A percentile compares a stretch with the other conserved stretches of the same genome.
phyloP scores from a whole-genome alignment of 2,888 invertebrate species.

The Campoletis raptor region DNA sequence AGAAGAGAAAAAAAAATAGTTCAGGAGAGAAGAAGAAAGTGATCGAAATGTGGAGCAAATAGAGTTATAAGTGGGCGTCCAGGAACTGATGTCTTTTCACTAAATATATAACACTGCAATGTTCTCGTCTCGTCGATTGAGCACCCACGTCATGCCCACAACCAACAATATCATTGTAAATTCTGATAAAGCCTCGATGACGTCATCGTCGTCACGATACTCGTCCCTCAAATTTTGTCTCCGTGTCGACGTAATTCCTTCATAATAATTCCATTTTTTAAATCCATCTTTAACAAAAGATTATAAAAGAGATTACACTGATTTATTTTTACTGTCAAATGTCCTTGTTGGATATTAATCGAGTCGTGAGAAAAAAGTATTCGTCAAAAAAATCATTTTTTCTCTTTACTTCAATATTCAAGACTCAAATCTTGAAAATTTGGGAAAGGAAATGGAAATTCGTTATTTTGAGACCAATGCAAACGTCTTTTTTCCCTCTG shows the following conservation, averaged over 20 bases:
- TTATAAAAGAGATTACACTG: background rate
- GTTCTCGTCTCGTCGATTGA: conserved; percentile 20
- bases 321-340: background rate
- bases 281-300: background rate
- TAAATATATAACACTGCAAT: conserved; percentile 27
- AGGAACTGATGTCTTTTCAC: background rate
- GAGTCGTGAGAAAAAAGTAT: background rate
- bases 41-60: conserved; percentile 9
- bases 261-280: background rate
- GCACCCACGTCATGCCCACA: conserved; percentile 26
- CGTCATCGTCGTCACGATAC: background rate
- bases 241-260: background rate
- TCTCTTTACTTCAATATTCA: too few relatives aligned
- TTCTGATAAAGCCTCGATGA: conserved; percentile 5
- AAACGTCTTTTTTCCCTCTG: background rate
- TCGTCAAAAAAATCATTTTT: background rate
- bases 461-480: background rate
- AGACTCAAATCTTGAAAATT: too few relatives aligned
- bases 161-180: conserved; percentile 7
- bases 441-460: too few relatives aligned
- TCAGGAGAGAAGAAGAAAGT: background rate
- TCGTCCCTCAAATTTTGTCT: background rate
- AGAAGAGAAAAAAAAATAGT: background rate
- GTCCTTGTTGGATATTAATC: background rate
- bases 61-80: background rate